Evolutionary conservation across 2,888 invertebrate species (phyloP).

Genomic region (Nemapogon koenigi): DNA sequence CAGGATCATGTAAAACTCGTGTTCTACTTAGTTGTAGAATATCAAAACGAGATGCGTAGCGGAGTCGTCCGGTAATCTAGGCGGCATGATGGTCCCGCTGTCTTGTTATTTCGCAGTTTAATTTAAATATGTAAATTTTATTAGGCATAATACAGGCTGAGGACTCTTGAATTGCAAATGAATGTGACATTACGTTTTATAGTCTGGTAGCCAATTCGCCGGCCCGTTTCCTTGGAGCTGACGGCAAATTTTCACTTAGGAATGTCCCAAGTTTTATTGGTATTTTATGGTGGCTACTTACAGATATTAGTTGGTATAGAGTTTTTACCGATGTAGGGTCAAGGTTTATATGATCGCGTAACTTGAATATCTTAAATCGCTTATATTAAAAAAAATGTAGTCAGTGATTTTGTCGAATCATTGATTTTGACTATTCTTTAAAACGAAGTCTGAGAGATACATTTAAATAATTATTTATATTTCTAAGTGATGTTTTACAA

Average conservation of each 20-base stretch:
- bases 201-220: conserved; percentile 60
- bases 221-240: conserved; percentile 47
- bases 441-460: too few species aligned
- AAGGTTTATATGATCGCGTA: too few species aligned
- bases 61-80: conserved; percentile 36
- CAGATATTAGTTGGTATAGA: background rate
- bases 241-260: conserved; percentile 56
- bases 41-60: conserved; percentile 22
- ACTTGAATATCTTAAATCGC: too few species aligned
- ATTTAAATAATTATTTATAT: too few species aligned
- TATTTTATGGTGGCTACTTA: conserved; percentile 15
- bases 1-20: too few species aligned
- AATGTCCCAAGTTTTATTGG: conserved; percentile 31
- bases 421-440: too few species aligned
- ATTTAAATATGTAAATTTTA: conserved; percentile 67
- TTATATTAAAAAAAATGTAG: too few species aligned
- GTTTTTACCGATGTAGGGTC: too few species aligned
- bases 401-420: too few species aligned
- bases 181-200: conserved; percentile 62
- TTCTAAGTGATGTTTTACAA: too few species aligned
- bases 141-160: conserved; percentile 62
- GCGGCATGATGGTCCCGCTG: conserved; percentile 43
- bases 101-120: conserved; percentile 63
- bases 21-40: conserved; percentile 14
- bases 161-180: conserved; percentile 63